Base-by-base conservation (phyloP, 2,113 vertebrate genomes). In the Eclectus roratus region DNA sequence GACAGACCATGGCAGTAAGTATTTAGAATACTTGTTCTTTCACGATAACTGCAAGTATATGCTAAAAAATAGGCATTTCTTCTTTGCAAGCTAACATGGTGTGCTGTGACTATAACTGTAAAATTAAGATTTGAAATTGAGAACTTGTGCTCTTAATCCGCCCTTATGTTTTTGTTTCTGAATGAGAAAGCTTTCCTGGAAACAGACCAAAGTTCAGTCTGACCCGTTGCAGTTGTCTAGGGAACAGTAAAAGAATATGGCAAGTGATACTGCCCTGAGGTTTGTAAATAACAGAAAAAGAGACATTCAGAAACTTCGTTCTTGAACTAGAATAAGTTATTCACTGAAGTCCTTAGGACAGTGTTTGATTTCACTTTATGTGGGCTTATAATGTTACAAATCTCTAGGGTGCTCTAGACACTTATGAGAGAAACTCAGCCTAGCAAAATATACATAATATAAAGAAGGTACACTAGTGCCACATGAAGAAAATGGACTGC, bases 1-100 rank as follows among this genome's bases (percentile, higher is more conserved):
- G 99, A 87, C 99, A 99, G 96, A 98, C 98, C 60, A 99, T 99
- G 99, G 97, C 98, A 96, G 99, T 99, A 98, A 99, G 99, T 96
- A 97, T 87, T 69, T 60, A 27, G n/a, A 93, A 78, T 94, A 16
- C 68, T 80, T 63, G 8, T 64, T 73, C 21, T 69, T 89, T 92
- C 7, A 6, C 28, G 10, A 4, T 83, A 58, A n/a, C 24, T 68
- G 64, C 9, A 50, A 33, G 10, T 63, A 5, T 58, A 13, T 66
- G 7, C 12, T 58, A 53, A 73, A 78, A 35, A 85, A 46, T 25
- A 68, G 23, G 7, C 25, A 43, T 85, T 88, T 77, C 21, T 91
- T 39, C 28, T 61, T 63, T 77, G 55, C n/a, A 65, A 68, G 47
- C 61, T 39, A n/a, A 25, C 28, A 18, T 44, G 55, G 39, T 68